Base-by-base conservation (phyloP, 2,797 vertebrate genomes). In the Lycodopsis pacificus region DNA sequence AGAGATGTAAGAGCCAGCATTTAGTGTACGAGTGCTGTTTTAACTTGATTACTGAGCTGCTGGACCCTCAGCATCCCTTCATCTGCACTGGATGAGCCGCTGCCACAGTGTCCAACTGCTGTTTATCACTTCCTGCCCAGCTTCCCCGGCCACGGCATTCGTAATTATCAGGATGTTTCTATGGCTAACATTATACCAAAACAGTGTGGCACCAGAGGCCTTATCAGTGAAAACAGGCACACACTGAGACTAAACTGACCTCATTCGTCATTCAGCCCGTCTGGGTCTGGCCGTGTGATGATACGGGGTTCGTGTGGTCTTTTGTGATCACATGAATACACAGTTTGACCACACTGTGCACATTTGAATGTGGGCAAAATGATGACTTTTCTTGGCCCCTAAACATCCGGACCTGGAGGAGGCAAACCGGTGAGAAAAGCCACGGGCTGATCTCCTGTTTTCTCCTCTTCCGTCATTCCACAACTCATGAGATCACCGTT, bases 121-220 rank as follows among this genome's bases (percentile, higher is more conserved):
- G 71, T 77, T 85, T 92, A 93, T 94, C 93, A 86, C 80, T 88
- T 93, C 86, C 90, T 82, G 73, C 62, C 78, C 73, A 65, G 84
- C 66, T 90, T 89, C 85, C 84, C 51, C 48, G 49, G 80, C 68
- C 46, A 30, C n/a, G 44, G 74, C 81, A 73, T 82, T 76, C 65
- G 73, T 20, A 75, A 79, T 81, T 83, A 91, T 87, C 86, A 78
- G 86, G 67, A 88, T 73, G 83, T 87, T 88, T 80, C 77, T 79
- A 73, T 75, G 77, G 73, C 76, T 77, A 73, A 86, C 78, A 81
- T 76, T 74, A 81, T 32, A 84, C 77, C 80, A 72, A 78, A 89
- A 88, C 74, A 88, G 77, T 51, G 57, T 70, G 54, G 73, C 68
- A 88, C 77, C 36, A 58, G 2, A 64, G 62, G 81, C 44, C 85